A percentile compares a stretch with the other conserved stretches of the same genome.
Evolutionary conservation across 2,797 vertebrate species (phyloP).

Genomic region (Pseudotriccus pelzelni): DNA sequence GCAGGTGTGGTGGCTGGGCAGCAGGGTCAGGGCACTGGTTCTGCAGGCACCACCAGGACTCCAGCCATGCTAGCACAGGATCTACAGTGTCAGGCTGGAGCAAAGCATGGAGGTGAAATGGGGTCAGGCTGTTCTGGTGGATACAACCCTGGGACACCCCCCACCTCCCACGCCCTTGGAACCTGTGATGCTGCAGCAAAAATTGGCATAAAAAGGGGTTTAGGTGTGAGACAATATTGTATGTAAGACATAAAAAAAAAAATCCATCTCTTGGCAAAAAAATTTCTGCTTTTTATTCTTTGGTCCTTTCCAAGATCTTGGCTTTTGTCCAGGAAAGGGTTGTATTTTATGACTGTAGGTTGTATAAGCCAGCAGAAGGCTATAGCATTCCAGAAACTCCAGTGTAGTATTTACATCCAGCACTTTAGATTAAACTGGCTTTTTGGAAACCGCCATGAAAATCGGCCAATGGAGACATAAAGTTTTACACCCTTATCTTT

Average conservation of each 20-base stretch:
- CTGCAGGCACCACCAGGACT: not conserved
- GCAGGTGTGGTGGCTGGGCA: not conserved
- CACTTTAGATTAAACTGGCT: not conserved
- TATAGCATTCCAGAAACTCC: not conserved
- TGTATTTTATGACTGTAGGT: not conserved
- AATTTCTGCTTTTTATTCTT: slow-evolving; percentile 24
- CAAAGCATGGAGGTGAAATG: fast-evolving
- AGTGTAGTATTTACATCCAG: not conserved
- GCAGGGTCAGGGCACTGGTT: fast-evolving
- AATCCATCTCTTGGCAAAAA: not conserved
- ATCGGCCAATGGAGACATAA: not conserved
- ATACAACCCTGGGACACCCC: not conserved
- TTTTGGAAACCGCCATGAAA: slow-evolving; percentile 8
- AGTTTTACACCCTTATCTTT: not conserved
- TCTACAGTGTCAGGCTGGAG: not conserved
- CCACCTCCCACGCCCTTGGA: not conserved
- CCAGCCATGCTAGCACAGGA: fast-evolving
- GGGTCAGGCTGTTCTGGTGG: not conserved
- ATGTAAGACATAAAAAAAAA: not conserved
- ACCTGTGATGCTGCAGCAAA: not conserved
- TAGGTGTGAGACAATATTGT: not conserved
- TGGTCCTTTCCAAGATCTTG: not conserved
- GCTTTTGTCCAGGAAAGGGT: not conserved
- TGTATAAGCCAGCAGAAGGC: not conserved
- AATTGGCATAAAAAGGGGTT: not conserved